phyloP scores from a whole-genome alignment of 2,113 vertebrate species.

The Murina feae region DNA sequence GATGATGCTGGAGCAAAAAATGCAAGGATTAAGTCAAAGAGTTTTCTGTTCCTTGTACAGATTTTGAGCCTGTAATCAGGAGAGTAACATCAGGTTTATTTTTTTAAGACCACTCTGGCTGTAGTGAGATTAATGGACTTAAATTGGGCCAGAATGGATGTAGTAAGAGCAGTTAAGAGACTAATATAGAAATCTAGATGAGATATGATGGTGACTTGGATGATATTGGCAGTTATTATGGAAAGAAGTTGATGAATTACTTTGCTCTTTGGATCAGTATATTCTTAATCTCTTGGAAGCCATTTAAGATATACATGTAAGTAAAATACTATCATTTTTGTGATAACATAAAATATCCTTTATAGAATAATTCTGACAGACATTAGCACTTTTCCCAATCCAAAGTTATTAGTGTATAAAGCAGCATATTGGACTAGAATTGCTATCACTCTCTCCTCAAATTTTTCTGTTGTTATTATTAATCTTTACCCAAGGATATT shows the following conservation, averaged over 20 bases:
- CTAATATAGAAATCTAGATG: neutral
- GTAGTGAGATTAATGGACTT: conserved; percentile 1
- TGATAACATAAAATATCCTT: neutral
- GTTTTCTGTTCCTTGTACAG: neutral
- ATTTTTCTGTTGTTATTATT: neutral
- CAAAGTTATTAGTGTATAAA: neutral
- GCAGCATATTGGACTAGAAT: neutral
- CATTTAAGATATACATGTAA: neutral
- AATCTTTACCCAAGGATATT: no score
- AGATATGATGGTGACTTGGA: neutral
- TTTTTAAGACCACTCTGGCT: neutral
- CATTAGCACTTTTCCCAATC: neutral
- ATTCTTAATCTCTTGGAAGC: neutral
- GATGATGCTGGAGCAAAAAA: neutral
- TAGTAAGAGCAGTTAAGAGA: neutral
- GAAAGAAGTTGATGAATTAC: neutral
- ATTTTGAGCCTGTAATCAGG: neutral
- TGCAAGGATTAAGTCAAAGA: neutral
- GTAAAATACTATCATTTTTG: neutral
- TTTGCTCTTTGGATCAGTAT: neutral
- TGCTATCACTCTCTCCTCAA: neutral
- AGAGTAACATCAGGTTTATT: neutral
- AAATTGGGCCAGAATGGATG: neutral
- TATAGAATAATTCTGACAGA: conserved; percentile 9
- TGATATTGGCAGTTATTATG: neutral